Evolutionary conservation across 64 coral and sea anemone species (phyloP).

Genomic region (Actinia tenebrosa): DNA sequence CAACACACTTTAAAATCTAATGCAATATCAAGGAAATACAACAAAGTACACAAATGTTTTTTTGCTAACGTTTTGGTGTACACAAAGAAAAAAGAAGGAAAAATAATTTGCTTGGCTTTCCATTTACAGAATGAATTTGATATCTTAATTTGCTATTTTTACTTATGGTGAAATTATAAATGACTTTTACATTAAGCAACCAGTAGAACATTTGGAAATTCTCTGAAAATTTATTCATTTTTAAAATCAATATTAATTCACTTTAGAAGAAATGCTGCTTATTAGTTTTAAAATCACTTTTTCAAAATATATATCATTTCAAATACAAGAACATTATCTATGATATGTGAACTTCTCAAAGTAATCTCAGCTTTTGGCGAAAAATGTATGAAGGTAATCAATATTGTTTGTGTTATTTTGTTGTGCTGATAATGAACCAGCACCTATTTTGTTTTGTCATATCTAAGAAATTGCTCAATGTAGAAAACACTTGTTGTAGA

Average conservation of each 20-base stretch:
- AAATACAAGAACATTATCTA: neutral
- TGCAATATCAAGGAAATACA: too few species aligned
- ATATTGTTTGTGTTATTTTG: neutral
- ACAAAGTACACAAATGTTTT: too few species aligned
- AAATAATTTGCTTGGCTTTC: neutral
- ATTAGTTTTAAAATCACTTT: neutral
- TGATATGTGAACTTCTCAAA: neutral
- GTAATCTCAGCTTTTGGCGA: neutral
- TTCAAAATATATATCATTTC: neutral
- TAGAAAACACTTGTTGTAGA: neutral
- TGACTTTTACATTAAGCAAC: neutral
- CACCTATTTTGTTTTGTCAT: conserved; percentile 4
- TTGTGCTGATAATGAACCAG: neutral
- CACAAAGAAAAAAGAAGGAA: neutral
- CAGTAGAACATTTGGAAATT: neutral
- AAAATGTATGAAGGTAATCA: neutral
- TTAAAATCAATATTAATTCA: neutral
- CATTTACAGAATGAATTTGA: neutral
- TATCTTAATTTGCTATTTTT: neutral
- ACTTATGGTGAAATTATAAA: neutral
- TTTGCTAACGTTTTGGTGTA: too few species aligned
- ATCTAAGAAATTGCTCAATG: conserved; percentile 2
- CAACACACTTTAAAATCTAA: too few species aligned
- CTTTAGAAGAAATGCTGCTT: neutral
- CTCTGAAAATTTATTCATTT: neutral